Evolutionary conservation across 1,140 invertebrate genomes (phyloP), one percentile per base, ranked within the genome.

Genomic region (Drosophila albomicans): DNA sequence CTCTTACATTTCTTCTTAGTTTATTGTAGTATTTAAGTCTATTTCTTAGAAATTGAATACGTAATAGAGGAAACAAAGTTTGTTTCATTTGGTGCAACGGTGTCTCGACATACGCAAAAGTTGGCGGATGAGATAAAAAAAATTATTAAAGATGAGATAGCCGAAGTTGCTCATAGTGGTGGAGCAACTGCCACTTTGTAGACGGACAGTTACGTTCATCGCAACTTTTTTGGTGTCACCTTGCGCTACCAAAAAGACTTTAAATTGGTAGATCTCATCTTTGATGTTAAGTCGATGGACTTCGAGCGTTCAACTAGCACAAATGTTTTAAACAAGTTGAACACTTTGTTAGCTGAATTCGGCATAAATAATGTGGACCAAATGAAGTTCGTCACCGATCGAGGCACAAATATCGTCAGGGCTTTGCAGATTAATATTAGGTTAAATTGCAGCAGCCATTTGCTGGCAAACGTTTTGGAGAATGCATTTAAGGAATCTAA

Each of bases 231-330:
- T 11, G 48, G 46, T 3, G 16, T 25, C 5, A 30, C 48, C 1
- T 51, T 51, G 3, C 48, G n/a, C 10, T 51, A 51, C 20, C 6
- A n/a, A 48, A 16, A 48, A 2, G 7, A 48, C 2, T 48, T 48
- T 5, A 7, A 1, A 15, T 45, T 49, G 6, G 15, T 49, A 2
- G 46, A 49, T 20, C 4, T 49, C 0, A 5, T 52, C 2, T 2
- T 49, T 15, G 46, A 25, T 16, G 10, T 59, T 11, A 54, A 54
- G n/a, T 54, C 30, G 2, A 54, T 54, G 52, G 30, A 30, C 10
- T 58, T 45, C 16, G 32, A 80, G 51, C 49, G 57, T 13, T 35
- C 66, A 51, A 52, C 35, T 38, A 46, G 10, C 30, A 15, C 25
- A n/a, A 45, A 56, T 10, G 13, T 56, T 13, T 1, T 56, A 7